A percentile compares a stretch with the other conserved stretches of the same genome.
Conservation (phyloP, 1,140 invertebrate genomes). For the Arion vulgaris region DNA sequence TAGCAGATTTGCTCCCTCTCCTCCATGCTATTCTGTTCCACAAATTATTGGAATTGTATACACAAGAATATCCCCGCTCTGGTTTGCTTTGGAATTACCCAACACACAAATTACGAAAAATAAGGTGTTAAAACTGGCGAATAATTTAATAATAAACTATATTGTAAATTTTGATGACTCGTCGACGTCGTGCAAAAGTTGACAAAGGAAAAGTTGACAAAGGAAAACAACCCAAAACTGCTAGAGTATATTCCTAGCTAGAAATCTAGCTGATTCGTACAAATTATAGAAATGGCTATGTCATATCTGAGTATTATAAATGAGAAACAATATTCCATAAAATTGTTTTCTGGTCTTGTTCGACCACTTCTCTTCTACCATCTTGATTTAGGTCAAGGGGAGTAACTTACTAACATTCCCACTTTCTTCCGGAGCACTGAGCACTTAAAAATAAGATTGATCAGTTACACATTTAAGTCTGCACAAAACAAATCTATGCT, state of each 20-base stretch:
- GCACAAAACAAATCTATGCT: not conserved
- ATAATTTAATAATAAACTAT: no score
- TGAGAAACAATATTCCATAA: not conserved
- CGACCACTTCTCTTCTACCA: not conserved
- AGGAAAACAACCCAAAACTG: no score
- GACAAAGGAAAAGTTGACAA: no score
- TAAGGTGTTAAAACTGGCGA: no score
- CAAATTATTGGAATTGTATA: not conserved
- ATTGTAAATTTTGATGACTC: no score
- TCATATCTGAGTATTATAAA: not conserved
- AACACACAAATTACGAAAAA: no score
- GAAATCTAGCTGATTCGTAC: not conserved
- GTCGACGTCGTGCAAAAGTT: no score
- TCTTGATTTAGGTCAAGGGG: constrained; percentile 6
- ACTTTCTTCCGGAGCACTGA: constrained; percentile 5
- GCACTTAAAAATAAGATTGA: not conserved
- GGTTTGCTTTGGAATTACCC: not conserved
- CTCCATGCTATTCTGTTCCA: not conserved
- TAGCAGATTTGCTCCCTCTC: constrained; percentile 62
- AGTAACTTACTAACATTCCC: constrained; percentile 13
- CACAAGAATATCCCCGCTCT: not conserved
- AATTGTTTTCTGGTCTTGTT: not conserved
- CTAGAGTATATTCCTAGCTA: no score
- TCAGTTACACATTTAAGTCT: not conserved
- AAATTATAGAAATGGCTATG: not conserved